Evolutionary conservation across 2,888 invertebrate species (phyloP), one percentile per base, ranked within the genome.

Genomic region (Aspidiotus rigidus): DNA sequence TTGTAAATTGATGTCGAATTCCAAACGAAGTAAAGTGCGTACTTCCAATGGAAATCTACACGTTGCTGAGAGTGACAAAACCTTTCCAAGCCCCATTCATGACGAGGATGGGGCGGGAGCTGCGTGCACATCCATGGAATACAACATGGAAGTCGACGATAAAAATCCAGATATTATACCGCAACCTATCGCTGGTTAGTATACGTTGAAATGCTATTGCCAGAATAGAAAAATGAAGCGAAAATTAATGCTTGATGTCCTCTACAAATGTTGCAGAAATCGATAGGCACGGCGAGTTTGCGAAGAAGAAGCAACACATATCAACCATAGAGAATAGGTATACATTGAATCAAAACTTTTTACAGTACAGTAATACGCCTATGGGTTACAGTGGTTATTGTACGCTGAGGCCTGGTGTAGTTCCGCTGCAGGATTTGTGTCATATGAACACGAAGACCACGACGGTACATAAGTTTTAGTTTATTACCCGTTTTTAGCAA

Each of bases 91-190:
- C 53, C 64, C 64, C 17, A 64, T 64, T 40, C 64, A 64, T 17
- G 54, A 54, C 53, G 54, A 64, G 13, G 64, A 64, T 39, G 55
- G 53, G 40, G 53, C 64, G 39, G 64, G 54, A 2, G 54, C 40
- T 15, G 64, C 54, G 16, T 64, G 64, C 40, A 49, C 64, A 16
- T 53, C 64, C 15, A 61, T 61, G 74, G 79, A 74, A 73, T 76
- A 75, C 69, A 76, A 75, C 76, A 79, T 75, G 77, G 79, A 78
- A 75, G 87, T 86, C 74, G 92, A 92, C 77, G 91, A 92, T 75
- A 86, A 90, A 76, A 92, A 92, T 79, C 93, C 93, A 0, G 92
- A 93, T 77, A 89, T 93, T 64, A 91, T 93, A 75, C 92, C 92
- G 0, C 90, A 91, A 75, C 86, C 89, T 74, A 84, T 86, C 69